A percentile compares a stretch with the other conserved stretches of the same genome.
These are phyloP conservation scores for Smithornis capensis DNA, from an alignment of 2,113 vertebrate species.

Conservation along the genomic window DNA sequence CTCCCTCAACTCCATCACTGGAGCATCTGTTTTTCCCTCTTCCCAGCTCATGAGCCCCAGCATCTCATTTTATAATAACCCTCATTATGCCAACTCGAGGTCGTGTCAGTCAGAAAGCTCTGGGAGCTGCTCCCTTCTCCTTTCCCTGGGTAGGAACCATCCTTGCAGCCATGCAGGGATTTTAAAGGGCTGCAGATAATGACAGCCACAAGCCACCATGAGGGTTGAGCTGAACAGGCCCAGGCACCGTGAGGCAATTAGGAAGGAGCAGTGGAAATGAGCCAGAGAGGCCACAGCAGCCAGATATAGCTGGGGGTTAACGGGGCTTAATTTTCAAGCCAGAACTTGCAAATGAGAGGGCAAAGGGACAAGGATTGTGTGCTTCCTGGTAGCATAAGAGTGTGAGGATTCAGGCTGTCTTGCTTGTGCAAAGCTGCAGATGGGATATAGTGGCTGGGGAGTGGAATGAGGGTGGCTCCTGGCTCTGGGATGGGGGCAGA, in stretches of 20 bases:
- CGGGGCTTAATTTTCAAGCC: background rate
- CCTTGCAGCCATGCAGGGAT: background rate
- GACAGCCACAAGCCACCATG: accelerated
- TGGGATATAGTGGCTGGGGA: background rate
- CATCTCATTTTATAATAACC: background rate
- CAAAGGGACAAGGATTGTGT: background rate
- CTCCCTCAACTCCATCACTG: background rate
- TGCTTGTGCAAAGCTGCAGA: background rate
- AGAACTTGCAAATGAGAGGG: background rate
- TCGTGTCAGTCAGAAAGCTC: background rate
- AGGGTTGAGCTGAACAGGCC: background rate
- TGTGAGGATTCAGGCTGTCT: background rate
- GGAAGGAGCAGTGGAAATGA: background rate
- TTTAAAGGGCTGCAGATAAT: background rate
- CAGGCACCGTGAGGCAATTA: background rate
- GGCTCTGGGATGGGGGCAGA: background rate
- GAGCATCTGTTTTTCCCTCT: background rate
- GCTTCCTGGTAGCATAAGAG: background rate
- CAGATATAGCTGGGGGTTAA: background rate
- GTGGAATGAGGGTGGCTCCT: background rate
- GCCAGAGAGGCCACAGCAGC: accelerated
- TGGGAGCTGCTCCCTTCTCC: background rate
- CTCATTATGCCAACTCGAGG: background rate
- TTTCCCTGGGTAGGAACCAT: background rate
- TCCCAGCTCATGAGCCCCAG: background rate